A percentile compares a stretch with the other conserved stretches of the same genome.
phyloP scores from a whole-genome alignment of 2,113 vertebrate species.

The Cercopithecus mona region DNA sequence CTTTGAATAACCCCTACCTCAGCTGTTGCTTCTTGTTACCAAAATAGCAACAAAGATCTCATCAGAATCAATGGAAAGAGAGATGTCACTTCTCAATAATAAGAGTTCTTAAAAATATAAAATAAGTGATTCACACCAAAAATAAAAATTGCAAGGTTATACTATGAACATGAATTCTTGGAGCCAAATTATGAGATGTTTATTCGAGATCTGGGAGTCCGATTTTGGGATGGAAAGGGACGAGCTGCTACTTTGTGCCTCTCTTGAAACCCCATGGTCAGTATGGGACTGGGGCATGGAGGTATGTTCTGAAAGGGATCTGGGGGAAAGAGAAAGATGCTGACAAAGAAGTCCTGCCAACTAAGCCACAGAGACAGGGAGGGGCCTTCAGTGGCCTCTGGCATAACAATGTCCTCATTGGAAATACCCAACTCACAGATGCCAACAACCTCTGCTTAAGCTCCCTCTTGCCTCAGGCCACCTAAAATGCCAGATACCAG shows the following conservation, averaged over 20 bases:
- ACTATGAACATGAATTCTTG: neutral
- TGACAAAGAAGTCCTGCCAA: neutral
- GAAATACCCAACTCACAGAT: neutral
- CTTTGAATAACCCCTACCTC: no score
- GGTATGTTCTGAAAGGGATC: neutral
- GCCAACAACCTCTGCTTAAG: neutral
- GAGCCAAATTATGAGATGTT: neutral
- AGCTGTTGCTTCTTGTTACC: neutral
- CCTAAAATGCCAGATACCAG: neutral
- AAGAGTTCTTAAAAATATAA: neutral
- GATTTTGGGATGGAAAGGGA: neutral
- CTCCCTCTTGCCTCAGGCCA: neutral
- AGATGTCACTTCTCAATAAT: neutral
- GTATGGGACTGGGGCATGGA: neutral
- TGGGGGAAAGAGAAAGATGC: neutral
- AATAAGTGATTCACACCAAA: neutral
- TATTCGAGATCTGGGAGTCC: neutral
- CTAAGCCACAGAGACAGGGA: neutral
- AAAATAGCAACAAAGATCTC: neutral
- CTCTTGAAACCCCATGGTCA: neutral
- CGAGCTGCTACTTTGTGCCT: neutral
- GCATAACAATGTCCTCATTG: neutral
- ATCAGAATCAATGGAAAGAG: neutral
- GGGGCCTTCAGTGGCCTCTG: neutral
- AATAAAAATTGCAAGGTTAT: neutral